A percentile compares a stretch with the other conserved stretches of the same genome.
phyloP scores from a whole-genome alignment of 2,797 vertebrate species.

The Eulemur coronatus region DNA sequence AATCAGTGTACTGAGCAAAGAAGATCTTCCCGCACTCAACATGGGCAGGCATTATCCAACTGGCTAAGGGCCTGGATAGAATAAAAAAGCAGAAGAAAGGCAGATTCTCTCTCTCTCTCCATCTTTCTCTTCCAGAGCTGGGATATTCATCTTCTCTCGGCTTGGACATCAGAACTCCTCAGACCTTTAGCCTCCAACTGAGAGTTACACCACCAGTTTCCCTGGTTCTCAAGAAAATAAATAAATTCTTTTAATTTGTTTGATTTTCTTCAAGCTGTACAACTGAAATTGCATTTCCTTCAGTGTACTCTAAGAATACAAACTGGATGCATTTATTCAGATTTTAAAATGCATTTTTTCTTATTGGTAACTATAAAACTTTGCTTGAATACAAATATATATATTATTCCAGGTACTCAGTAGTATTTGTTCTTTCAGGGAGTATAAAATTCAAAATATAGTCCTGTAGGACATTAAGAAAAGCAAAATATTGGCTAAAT shows the following conservation, averaged over 20 bases:
- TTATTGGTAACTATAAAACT: background rate
- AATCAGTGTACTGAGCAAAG: background rate
- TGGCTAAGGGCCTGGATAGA: background rate
- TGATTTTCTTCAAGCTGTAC: too few species aligned
- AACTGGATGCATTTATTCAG: too few species aligned
- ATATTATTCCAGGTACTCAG: background rate
- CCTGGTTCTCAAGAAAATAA: background rate
- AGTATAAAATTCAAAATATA: constrained; percentile 29
- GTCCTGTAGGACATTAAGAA: background rate
- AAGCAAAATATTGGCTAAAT: background rate
- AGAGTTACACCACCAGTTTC: background rate
- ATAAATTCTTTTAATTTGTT: too few species aligned
- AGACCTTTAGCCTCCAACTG: background rate
- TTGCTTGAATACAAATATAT: background rate
- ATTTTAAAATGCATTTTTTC: constrained; percentile 29
- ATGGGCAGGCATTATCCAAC: background rate
- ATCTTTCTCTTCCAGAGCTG: background rate
- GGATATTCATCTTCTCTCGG: background rate
- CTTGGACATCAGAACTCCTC: background rate
- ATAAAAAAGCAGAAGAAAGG: background rate
- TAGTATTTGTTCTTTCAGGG: constrained; percentile 13
- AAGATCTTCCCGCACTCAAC: background rate
- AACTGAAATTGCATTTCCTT: too few species aligned
- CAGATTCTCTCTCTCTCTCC: background rate
- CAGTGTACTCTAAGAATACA: too few species aligned